Conservation (phyloP, 2,797 vertebrate species). For the Pseudomugil tenellus region DNA sequence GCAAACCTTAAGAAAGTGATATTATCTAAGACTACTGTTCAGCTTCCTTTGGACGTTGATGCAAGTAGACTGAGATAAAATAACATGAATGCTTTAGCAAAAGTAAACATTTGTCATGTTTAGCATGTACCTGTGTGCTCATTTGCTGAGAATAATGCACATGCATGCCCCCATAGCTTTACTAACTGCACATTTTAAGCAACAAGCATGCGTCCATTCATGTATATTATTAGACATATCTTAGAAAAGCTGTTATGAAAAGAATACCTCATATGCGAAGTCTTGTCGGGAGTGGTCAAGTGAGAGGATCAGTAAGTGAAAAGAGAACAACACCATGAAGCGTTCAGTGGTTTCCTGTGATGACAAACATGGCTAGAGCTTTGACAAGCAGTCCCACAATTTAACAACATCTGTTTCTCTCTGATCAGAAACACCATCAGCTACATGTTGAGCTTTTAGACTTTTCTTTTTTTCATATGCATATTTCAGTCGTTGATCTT, state of each 20-base stretch:
- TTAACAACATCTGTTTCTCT: background rate
- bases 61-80: background rate
- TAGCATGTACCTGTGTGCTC: too few species aligned
- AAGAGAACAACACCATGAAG: conserved; percentile 86
- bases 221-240: background rate
- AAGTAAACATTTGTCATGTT: background rate
- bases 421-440: background rate
- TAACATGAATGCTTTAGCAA: background rate
- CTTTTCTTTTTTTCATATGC: too few species aligned
- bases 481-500: too few species aligned
- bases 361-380: background rate
- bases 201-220: background rate
- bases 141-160: background rate
- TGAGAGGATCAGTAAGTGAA: conserved; percentile 86
- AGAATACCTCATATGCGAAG: conserved; percentile 84
- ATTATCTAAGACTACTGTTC: background rate
- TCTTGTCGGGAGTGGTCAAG: conserved; percentile 78
- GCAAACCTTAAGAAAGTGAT: background rate
- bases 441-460: background rate
- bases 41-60: background rate
- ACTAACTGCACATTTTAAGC: background rate
- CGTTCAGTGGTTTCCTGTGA: conserved; percentile 79
- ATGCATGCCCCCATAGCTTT: background rate
- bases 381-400: background rate
- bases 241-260: background rate